Conservation (phyloP, 2,797 vertebrate species). For the Oreonectes daqikongensis region DNA sequence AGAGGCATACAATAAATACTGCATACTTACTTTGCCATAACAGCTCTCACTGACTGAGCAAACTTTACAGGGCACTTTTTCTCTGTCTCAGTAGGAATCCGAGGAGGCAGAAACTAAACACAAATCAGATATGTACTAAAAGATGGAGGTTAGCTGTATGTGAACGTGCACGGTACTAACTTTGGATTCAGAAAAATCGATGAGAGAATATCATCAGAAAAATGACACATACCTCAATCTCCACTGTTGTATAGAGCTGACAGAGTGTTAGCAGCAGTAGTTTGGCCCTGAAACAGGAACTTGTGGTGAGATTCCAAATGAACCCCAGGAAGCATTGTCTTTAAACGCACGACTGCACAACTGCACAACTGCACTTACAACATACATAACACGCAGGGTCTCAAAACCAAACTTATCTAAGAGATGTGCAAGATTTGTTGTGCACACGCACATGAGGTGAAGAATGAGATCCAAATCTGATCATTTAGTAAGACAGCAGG, state of each 20-base stretch:
- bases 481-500: background rate
- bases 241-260: slow-evolving; percentile 90
- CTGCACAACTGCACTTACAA: background rate
- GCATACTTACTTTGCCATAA: slow-evolving; percentile 86
- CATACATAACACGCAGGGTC: background rate
- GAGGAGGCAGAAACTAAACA: slow-evolving; percentile 87
- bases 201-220: too few species aligned
- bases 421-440: background rate
- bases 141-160: too few species aligned
- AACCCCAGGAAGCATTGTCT: slow-evolving; percentile 9
- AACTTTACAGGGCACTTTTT: slow-evolving; percentile 82
- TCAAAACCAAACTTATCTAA: slow-evolving; percentile 4
- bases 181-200: too few species aligned
- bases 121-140: background rate
- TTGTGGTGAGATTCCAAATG: slow-evolving; percentile 31
- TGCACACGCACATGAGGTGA: background rate
- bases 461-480: background rate
- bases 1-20: too few species aligned
- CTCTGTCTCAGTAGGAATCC: slow-evolving; percentile 87
- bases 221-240: slow-evolving; percentile 88
- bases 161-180: too few species aligned
- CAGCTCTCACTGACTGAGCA: slow-evolving; percentile 81
- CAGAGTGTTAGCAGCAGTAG: slow-evolving; percentile 86
- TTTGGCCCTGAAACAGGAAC: slow-evolving; percentile 74
- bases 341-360: background rate